Conservation (phyloP, 92 coral and sea anemone species). For the Ricordea florida region DNA sequence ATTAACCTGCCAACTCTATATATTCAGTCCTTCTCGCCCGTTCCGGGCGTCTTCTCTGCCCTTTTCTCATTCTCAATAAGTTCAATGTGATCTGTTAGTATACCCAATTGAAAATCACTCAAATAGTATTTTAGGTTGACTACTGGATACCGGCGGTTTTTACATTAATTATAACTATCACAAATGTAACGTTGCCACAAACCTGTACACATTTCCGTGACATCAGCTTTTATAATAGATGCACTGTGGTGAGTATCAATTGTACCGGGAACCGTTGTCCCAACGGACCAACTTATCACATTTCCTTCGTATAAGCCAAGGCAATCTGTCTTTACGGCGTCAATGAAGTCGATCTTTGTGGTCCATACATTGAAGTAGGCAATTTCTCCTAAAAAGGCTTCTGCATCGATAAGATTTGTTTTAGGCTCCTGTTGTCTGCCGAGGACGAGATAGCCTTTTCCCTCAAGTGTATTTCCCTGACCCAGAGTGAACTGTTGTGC, state of each 20-base stretch:
- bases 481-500: neutral
- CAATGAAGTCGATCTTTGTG: neutral
- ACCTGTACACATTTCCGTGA: too few species aligned
- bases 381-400: constrained; percentile 4
- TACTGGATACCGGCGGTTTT: too few species aligned
- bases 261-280: too few species aligned
- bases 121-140: too few species aligned
- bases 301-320: neutral
- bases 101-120: too few species aligned
- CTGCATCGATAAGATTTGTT: neutral
- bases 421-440: neutral
- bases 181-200: too few species aligned
- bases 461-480: neutral
- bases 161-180: too few species aligned
- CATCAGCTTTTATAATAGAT: neutral
- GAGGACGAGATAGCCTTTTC: constrained; percentile 6
- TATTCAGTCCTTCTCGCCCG: too few species aligned
- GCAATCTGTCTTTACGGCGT: neutral
- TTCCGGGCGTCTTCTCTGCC: too few species aligned
- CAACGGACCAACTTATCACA: neutral
- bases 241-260: constrained; percentile 1
- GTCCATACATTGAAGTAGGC: neutral
- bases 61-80: too few species aligned
- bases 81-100: too few species aligned
- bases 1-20: too few species aligned